Evolutionary conservation across 2,797 vertebrate genomes (phyloP), one percentile per base, ranked within the genome.

Genomic region (Coracias cyanogaster): DNA sequence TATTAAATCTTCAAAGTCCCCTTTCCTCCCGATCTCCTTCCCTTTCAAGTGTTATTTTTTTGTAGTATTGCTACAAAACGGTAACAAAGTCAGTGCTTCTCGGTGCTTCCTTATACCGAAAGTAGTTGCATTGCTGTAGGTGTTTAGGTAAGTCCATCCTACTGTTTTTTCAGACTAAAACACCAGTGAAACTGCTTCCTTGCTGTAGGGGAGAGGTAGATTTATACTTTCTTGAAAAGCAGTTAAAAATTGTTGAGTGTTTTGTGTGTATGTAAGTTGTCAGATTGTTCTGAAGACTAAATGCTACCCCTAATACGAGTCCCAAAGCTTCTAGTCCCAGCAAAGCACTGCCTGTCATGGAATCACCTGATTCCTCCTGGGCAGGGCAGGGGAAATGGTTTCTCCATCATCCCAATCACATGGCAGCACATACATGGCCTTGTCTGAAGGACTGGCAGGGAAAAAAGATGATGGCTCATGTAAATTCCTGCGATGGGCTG

Each of bases 341-440:
- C 46, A 31, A 37, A 19, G 22, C 19, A 6, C 28, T 33, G 3
- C 7, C 5, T 39, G 2, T 22, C 37, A 9, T 9, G 29, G 46
- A 64, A 60, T 15, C 15, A 54, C 19, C 28, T 45, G 45, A 55
- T 69, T 18, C 46, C 20, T 74, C 51, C 24, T 2, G 9, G 31
- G 20, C 8, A 43, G 9, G 31, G 20, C 8, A 43, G 37, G 28
- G 18, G 21, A 12, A 41, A 24, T 12, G 25, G 6, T 52, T 79
- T 57, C 43, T 51, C 19, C 20, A 5, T 22, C 1, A 4, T 33
- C 39, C 39, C 26, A 5, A 4, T 17, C 24, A 3, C 2, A 2
- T 3, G 22, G 12, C 11, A 21, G 55, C 33, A 13, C 12, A 6
- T 29, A 9, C 17, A 2, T 7, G 31, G 22, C 46, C 19, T 43